A percentile compares a stretch with the other conserved stretches of the same genome.
These are phyloP conservation scores for Drosophila cognata DNA, from an alignment of 2,888 invertebrate genomes.

Conservation along the genomic window DNA sequence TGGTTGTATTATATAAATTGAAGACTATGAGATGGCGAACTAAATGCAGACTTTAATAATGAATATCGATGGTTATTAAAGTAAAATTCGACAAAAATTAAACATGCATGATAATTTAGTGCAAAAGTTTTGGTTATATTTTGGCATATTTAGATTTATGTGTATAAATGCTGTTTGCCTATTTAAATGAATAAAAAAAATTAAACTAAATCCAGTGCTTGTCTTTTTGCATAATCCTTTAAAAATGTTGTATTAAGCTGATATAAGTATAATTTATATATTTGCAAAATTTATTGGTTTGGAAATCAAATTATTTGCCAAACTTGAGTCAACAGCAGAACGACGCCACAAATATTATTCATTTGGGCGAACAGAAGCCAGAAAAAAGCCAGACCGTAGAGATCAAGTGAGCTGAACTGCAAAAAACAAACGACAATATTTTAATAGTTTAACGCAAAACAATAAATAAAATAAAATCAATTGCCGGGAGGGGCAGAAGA, in stretches of 20 bases:
- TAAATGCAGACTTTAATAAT: background rate
- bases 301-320: constrained; percentile 79
- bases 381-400: constrained; percentile 22
- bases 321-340: constrained; percentile 79
- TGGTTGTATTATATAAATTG: background rate
- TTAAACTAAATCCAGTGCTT: constrained; percentile 6
- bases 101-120: background rate
- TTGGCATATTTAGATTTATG: background rate
- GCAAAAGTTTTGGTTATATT: background rate
- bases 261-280: constrained; percentile 75
- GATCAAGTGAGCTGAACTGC: constrained; percentile 51
- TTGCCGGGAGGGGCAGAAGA: constrained; percentile 55
- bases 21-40: background rate
- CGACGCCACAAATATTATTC: constrained; percentile 75
- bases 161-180: constrained; percentile 2
- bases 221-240: constrained; percentile 50
- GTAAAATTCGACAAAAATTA: background rate
- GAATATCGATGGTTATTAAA: background rate
- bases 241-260: constrained; percentile 60
- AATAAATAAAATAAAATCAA: constrained; percentile 82
- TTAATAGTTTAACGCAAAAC: constrained; percentile 82
- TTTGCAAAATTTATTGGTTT: constrained; percentile 70
- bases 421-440: constrained; percentile 70
- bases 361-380: constrained; percentile 41
- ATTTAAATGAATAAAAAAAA: constrained; percentile 6